Conservation (phyloP, 2,888 invertebrate genomes). For the Caenorhabditis drosophilae region DNA sequence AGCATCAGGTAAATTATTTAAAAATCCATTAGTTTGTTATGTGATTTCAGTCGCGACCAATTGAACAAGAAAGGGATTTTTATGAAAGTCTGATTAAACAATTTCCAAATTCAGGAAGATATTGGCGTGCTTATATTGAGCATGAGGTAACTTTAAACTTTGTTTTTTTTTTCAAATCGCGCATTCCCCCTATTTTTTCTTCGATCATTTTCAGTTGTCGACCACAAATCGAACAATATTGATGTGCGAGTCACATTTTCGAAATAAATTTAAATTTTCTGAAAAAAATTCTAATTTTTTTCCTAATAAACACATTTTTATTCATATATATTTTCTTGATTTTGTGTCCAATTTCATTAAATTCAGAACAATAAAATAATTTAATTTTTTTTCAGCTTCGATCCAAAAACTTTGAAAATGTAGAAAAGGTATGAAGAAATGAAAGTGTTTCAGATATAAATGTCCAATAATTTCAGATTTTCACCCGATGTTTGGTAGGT, state of each 20-base stretch:
- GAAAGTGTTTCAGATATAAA: background rate
- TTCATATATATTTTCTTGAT: too few species aligned
- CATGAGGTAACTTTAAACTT: slow-evolving; percentile 79
- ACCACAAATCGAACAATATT: too few species aligned
- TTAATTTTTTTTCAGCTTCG: slow-evolving; percentile 82
- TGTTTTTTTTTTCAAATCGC: background rate
- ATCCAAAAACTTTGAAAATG: slow-evolving; percentile 93
- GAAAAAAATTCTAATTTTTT: too few species aligned
- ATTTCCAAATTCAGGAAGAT: slow-evolving; percentile 94
- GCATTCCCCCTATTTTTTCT: too few species aligned
- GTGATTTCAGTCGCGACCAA: slow-evolving; percentile 71
- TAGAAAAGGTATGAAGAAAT: slow-evolving; percentile 80
- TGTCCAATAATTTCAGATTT: slow-evolving; percentile 77
- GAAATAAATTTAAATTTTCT: too few species aligned
- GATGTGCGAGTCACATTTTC: too few species aligned
- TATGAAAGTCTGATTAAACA: slow-evolving; percentile 92
- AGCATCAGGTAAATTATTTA: slow-evolving; percentile 77
- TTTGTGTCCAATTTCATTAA: too few species aligned
- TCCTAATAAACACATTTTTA: too few species aligned
- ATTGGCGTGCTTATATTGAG: slow-evolving; percentile 98
- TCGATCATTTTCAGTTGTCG: background rate
- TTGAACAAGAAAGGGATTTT: slow-evolving; percentile 84
- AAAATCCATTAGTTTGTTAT: background rate
- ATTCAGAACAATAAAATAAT: slow-evolving; percentile 3
- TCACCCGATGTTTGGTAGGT: slow-evolving; percentile 95